These are phyloP conservation scores for Anthopleura xanthogrammica DNA, from an alignment of 92 coral and sea anemone species.

Conservation along the genomic window DNA sequence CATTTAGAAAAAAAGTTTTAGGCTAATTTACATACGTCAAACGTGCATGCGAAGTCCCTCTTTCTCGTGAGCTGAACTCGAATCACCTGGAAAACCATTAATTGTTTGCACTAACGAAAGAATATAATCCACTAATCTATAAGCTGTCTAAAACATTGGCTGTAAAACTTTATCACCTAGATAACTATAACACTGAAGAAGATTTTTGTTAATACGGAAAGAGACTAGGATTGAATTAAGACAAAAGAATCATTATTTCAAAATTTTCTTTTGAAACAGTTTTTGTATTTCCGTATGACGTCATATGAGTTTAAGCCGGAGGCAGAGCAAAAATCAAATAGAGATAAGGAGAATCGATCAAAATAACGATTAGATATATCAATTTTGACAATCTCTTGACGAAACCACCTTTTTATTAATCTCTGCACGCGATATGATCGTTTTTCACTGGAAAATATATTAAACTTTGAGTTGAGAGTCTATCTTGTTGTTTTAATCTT, in stretches of 20 bases:
- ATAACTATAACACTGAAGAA: too few relatives aligned
- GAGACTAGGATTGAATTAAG: background rate
- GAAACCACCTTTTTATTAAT: background rate
- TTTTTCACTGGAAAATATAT: background rate
- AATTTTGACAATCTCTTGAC: slow-evolving; percentile 1
- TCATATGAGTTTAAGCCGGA: background rate
- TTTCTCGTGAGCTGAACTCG: too few relatives aligned
- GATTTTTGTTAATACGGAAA: background rate
- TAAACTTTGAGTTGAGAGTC: background rate
- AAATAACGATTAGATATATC: background rate
- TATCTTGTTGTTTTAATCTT: background rate
- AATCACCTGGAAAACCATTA: too few relatives aligned
- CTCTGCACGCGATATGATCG: background rate
- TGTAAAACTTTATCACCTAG: too few relatives aligned
- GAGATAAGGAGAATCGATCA: background rate
- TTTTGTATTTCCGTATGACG: background rate
- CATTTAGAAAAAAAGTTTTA: too few relatives aligned
- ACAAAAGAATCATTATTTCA: background rate
- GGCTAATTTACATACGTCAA: too few relatives aligned
- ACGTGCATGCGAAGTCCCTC: too few relatives aligned
- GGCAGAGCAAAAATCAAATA: background rate
- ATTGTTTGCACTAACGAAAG: too few relatives aligned
- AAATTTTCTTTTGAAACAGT: background rate
- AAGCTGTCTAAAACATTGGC: too few relatives aligned
- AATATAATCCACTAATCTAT: too few relatives aligned